Percentiles rank a stretch among this genome's conserved stretches.
Conservation (phyloP, 2,888 invertebrate genomes). For the Acheta domesticus region DNA sequence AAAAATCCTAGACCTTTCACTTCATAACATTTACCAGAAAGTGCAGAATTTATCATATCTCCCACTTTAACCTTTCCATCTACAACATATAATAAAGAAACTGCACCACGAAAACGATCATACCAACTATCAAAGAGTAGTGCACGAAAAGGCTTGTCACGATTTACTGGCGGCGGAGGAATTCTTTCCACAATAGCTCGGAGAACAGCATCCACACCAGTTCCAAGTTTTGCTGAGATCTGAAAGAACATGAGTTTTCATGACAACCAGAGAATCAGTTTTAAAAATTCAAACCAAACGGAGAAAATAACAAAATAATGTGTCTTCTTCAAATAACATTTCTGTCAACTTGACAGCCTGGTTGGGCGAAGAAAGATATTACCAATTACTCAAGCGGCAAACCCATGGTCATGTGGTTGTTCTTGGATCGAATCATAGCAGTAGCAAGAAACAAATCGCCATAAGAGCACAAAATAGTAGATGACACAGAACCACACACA, state of each 20-base stretch:
- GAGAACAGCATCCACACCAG: conserved; percentile 73
- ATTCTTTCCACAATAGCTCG: conserved; percentile 73
- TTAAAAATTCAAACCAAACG: too few species aligned
- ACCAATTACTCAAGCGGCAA: too few species aligned
- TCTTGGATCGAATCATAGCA: too few species aligned
- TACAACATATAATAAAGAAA: conserved; percentile 72
- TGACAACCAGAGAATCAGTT: too few species aligned
- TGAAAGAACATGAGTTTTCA: conserved; percentile 41
- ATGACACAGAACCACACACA: too few species aligned
- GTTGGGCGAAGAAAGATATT: too few species aligned
- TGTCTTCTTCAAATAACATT: too few species aligned
- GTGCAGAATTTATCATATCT: conserved; percentile 67
- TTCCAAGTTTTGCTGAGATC: conserved; percentile 89
- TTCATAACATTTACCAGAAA: conserved; percentile 71
- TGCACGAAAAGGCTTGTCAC: conserved; percentile 66
- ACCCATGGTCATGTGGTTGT: too few species aligned
- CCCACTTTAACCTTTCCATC: conserved; percentile 73
- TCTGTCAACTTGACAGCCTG: too few species aligned
- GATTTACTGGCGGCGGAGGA: conserved; percentile 66
- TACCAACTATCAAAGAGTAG: conserved; percentile 93
- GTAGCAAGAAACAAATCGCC: too few species aligned
- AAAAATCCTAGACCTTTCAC: conserved; percentile 76
- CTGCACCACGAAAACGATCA: conserved; percentile 79
- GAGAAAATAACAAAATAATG: too few species aligned
- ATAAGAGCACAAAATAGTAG: too few species aligned